A percentile compares a stretch with the other conserved stretches of the same genome.
phyloP scores from a whole-genome alignment of 2,797 vertebrate genomes.

The Acanthornis magna region DNA sequence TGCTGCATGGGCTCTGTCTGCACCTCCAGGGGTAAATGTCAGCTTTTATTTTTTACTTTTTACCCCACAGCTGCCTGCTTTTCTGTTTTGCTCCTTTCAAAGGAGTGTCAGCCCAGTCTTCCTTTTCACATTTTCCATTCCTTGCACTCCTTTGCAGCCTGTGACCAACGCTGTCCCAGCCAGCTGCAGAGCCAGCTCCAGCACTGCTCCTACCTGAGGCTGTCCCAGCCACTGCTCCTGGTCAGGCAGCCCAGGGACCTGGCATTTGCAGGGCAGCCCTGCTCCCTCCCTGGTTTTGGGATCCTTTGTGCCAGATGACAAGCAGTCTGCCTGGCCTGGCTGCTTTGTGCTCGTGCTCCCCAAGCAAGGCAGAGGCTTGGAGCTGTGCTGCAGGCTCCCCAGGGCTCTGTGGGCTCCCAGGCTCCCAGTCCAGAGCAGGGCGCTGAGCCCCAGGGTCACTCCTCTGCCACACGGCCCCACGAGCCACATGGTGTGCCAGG shows the following conservation, averaged over 20 bases:
- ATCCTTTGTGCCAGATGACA: background rate
- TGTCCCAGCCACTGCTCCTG: background rate
- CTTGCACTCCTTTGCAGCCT: background rate
- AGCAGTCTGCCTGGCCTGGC: background rate
- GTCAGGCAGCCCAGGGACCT: background rate
- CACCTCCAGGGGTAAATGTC: background rate
- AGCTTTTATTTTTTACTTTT: background rate
- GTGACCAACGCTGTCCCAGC: too few species aligned
- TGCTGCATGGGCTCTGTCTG: background rate
- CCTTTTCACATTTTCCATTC: background rate
- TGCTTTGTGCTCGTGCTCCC: accelerated
- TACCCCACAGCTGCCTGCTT: background rate
- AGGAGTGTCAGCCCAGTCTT: background rate
- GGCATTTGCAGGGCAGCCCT: background rate
- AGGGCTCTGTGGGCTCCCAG: background rate
- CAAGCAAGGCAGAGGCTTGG: background rate
- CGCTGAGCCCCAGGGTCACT: background rate
- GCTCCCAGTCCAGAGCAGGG: background rate
- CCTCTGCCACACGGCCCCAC: accelerated
- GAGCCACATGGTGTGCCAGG: accelerated
- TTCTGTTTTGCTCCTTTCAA: background rate
- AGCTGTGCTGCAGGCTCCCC: background rate
- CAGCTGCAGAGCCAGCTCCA: too few species aligned
- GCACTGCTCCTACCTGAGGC: background rate
- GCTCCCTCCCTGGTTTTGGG: background rate